Conservation (phyloP, 2,797 vertebrate species). For the Sylvilagus floridanus region DNA sequence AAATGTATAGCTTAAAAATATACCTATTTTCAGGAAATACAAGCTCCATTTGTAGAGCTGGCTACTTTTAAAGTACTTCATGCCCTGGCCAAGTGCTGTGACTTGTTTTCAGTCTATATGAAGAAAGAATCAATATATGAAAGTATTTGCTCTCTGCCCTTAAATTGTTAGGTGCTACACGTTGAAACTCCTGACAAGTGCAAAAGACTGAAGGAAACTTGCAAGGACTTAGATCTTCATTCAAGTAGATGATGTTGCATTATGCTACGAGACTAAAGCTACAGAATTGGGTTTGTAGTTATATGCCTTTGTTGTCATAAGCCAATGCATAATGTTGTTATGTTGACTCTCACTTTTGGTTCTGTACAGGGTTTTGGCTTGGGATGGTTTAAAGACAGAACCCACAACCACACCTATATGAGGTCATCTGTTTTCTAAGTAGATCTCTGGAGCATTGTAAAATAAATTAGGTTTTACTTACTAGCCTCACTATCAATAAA, state of each 20-base stretch:
- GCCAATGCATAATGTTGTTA: constrained; percentile 5
- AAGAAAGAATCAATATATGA: not conserved
- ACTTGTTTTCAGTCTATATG: constrained; percentile 46
- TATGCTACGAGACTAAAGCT: not conserved
- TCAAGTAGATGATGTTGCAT: not conserved
- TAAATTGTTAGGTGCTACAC: not conserved
- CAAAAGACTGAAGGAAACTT: constrained; percentile 6
- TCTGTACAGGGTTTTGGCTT: constrained; percentile 39
- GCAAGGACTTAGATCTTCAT: not conserved
- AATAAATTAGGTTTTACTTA: constrained; percentile 48
- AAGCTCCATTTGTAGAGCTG: not conserved
- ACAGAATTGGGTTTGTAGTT: not conserved
- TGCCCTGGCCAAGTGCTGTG: constrained; percentile 57
- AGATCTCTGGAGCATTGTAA: constrained; percentile 51
- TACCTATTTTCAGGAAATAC: constrained; percentile 28
- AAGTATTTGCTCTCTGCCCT: constrained; percentile 43
- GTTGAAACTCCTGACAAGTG: constrained; percentile 52
- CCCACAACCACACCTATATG: constrained; percentile 61
- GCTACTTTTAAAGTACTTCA: constrained; percentile 58
- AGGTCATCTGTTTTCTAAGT: constrained; percentile 61
- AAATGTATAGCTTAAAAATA: constrained; percentile 28
- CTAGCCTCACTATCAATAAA: constrained; percentile 62
- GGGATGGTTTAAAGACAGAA: constrained; percentile 51
- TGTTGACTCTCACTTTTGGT: constrained; percentile 49
- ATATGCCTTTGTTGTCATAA: not conserved